Conservation (phyloP, 2,113 vertebrate species). For the Hoplias malabaricus region DNA sequence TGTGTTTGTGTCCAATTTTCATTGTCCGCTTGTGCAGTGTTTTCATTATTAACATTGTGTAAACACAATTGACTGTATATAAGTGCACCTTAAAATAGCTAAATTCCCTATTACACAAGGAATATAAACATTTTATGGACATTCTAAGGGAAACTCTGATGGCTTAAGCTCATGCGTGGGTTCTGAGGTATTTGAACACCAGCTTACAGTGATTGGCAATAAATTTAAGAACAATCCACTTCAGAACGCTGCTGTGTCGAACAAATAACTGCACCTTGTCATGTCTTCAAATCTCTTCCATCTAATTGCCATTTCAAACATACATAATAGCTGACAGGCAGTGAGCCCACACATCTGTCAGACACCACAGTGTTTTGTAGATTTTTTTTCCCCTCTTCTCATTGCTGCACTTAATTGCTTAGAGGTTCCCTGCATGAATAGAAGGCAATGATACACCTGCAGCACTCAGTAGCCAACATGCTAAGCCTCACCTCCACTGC, state of each 20-base stretch:
- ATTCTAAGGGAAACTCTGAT: no score
- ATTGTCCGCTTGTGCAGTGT: no score
- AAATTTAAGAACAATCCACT: not conserved
- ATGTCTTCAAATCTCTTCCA: not conserved
- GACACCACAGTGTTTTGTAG: not conserved
- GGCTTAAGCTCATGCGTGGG: not conserved
- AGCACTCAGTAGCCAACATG: not conserved
- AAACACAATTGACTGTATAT: no score
- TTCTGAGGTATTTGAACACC: not conserved
- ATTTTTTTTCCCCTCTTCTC: not conserved
- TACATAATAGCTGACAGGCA: not conserved
- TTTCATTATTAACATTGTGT: no score
- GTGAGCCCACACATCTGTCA: not conserved
- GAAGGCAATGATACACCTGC: not conserved
- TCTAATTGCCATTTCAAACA: not conserved
- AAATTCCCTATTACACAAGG: no score
- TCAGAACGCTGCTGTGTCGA: not conserved
- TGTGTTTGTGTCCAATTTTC: no score
- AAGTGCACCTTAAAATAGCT: no score
- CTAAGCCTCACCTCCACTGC: not conserved
- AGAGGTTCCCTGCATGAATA: not conserved
- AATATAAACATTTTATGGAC: no score
- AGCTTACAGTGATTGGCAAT: not conserved
- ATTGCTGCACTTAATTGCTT: not conserved
- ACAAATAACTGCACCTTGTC: not conserved